Evolutionary conservation across 2,888 invertebrate species (phyloP).

Genomic region (Nezara viridula): DNA sequence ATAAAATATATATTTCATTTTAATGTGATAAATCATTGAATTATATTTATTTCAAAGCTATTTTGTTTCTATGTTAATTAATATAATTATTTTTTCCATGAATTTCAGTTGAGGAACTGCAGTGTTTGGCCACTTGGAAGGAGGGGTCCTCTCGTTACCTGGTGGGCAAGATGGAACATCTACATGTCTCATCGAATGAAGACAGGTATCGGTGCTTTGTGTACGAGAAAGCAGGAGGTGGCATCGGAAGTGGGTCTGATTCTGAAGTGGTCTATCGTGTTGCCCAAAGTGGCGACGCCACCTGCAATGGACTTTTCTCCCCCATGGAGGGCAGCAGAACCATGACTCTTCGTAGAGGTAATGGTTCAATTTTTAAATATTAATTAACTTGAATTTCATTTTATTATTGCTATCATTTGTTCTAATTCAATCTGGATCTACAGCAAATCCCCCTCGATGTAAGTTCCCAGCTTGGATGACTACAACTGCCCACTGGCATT

Average conservation of each 20-base stretch:
- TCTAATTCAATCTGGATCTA: constrained; percentile 70
- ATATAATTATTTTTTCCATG: background rate
- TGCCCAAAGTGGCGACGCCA: constrained; percentile 93
- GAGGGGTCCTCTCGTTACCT: constrained; percentile 92
- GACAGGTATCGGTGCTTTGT: constrained; percentile 96
- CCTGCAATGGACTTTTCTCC: constrained; percentile 92
- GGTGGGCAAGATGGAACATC: constrained; percentile 90
- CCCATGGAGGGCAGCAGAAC: constrained; percentile 89
- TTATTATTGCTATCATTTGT: background rate
- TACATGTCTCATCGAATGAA: constrained; percentile 91
- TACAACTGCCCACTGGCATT: constrained; percentile 88
- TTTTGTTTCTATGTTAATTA: background rate
- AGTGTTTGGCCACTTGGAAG: constrained; percentile 93
- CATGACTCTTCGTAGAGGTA: constrained; percentile 85
- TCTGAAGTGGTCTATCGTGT: constrained; percentile 83
- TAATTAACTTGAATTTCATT: background rate
- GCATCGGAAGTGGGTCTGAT: constrained; percentile 65
- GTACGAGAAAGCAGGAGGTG: constrained; percentile 78
- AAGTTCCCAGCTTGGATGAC: constrained; percentile 91
- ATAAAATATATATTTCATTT: background rate
- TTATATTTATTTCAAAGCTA: background rate
- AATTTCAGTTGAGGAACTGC: constrained; percentile 87
- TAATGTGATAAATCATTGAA: background rate
- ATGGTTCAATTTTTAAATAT: background rate
- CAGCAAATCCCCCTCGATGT: constrained; percentile 81